Conservation (phyloP, 2,113 vertebrate species). For the rabbit (Oryctolagus cuniculus) region mOryCun1.1 NC_091449.1:39012501-39013000, state of each 20-base stretch:
- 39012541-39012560: no score
- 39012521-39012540: background rate
- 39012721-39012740: accelerated
- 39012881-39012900: background rate
- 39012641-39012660: background rate
- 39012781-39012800: no score
- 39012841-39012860: background rate
- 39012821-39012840: background rate
- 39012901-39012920: background rate
- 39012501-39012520: constrained; percentile 53
- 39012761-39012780: background rate
- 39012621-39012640: background rate
- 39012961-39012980: background rate
- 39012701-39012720: background rate
- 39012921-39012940: background rate
- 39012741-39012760: no score
- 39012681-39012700: background rate
- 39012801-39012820: background rate
- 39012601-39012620: background rate
- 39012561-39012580: background rate
- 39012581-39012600: background rate
- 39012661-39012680: background rate
- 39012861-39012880: background rate
- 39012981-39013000: background rate
- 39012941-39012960: background rate